Conservation (phyloP, 2,888 invertebrate species). For the Stratiomys singularior region DNA sequence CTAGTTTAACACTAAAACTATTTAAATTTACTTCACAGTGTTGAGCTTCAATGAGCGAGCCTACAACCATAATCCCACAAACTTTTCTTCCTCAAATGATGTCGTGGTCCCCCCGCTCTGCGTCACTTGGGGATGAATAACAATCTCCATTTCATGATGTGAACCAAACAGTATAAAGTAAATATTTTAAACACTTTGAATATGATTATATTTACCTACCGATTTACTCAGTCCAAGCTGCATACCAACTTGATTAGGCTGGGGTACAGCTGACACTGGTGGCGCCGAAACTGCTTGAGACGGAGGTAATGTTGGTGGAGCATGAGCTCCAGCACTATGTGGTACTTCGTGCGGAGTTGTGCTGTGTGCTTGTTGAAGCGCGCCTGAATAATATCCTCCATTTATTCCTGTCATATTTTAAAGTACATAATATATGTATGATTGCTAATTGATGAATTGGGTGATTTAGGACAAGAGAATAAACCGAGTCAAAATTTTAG, state of each 20-base stretch:
- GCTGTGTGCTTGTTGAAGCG: slow-evolving; percentile 88
- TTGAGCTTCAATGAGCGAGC: too few relatives aligned
- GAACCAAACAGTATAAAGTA: too few relatives aligned
- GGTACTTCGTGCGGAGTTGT: slow-evolving; percentile 84
- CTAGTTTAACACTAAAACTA: too few relatives aligned
- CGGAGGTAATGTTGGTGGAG: slow-evolving; percentile 64
- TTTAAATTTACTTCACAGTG: too few relatives aligned
- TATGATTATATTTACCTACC: slow-evolving; percentile 62
- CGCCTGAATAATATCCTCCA: slow-evolving; percentile 77
- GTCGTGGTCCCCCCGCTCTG: too few relatives aligned
- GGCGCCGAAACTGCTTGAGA: slow-evolving; percentile 68
- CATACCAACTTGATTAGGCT: slow-evolving; percentile 64
- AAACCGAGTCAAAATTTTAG: too few relatives aligned
- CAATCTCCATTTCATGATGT: too few relatives aligned
- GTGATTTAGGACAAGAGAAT: too few relatives aligned
- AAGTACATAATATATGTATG: slow-evolving; percentile 60
- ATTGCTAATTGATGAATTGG: slow-evolving; percentile 47
- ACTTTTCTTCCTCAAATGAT: too few relatives aligned
- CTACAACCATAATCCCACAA: too few relatives aligned
- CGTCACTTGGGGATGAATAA: too few relatives aligned
- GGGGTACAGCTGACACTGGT: slow-evolving; percentile 64
- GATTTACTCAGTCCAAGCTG: slow-evolving; percentile 68
- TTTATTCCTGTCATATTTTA: slow-evolving; percentile 71
- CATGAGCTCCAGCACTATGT: slow-evolving; percentile 64
- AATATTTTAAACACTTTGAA: neutral